A percentile compares a stretch with the other conserved stretches of the same genome.
These are phyloP conservation scores for Rhynchotus rufescens DNA, from an alignment of 2,797 vertebrate genomes.

Conservation along the genomic window DNA sequence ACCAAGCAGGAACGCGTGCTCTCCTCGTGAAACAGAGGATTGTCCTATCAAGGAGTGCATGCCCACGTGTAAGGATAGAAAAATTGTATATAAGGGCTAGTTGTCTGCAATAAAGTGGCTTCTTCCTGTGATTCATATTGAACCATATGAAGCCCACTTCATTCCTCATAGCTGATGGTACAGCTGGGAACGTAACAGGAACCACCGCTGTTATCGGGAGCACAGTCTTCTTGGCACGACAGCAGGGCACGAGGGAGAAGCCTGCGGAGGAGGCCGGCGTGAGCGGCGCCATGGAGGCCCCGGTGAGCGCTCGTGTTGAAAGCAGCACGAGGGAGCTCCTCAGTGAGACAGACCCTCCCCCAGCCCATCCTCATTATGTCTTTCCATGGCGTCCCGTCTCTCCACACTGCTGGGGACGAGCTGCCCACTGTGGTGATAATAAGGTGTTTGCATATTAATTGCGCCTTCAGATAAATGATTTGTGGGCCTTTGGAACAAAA, in stretches of 20 bases:
- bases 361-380: neutral
- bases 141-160: too few species aligned
- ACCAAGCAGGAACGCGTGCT: too few species aligned
- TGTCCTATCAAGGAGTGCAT: too few species aligned
- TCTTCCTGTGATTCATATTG: too few species aligned
- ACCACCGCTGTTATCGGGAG: neutral
- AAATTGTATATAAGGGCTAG: too few species aligned
- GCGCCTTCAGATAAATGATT: neutral
- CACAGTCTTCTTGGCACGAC: constrained; percentile 9
- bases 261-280: neutral
- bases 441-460: neutral
- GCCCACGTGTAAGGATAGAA: too few species aligned
- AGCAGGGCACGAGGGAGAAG: neutral
- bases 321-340: neutral
- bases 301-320: neutral
- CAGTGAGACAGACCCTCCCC: neutral
- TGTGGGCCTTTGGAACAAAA: neutral
- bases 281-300: neutral
- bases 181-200: neutral
- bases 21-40: too few species aligned
- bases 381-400: neutral
- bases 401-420: neutral
- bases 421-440: neutral
- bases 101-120: too few species aligned
- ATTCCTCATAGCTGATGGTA: neutral